phyloP scores from a whole-genome alignment of 1,140 invertebrate species.

The Brachionus manjavacas region DNA sequence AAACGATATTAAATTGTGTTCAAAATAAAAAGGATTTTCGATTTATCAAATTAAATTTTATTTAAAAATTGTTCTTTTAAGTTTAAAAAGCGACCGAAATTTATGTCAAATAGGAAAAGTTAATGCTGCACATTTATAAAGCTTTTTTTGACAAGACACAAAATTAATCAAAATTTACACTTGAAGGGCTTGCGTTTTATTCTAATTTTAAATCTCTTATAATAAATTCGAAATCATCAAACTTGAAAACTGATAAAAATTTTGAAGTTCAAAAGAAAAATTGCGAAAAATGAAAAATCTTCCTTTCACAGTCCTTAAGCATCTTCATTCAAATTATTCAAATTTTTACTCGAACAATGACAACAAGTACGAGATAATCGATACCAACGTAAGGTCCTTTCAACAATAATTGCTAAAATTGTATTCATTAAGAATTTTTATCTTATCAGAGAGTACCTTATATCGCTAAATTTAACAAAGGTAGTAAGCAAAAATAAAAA shows the following conservation, averaged over 20 bases:
- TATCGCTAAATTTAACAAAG: constrained; percentile 21
- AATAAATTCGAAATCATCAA: not conserved
- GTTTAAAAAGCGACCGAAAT: not conserved
- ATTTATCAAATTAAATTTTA: too few species aligned
- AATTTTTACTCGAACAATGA: constrained; percentile 32
- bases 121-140: not conserved
- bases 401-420: not conserved
- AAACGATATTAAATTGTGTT: too few species aligned
- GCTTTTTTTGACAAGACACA: not conserved
- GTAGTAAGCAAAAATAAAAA: not conserved
- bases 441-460: constrained; percentile 41
- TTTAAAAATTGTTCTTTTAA: not conserved
- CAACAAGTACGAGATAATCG: constrained; percentile 35
- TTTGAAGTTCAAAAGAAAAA: not conserved
- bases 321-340: constrained; percentile 2
- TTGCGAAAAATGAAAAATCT: not conserved
- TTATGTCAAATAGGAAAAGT: not conserved
- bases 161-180: not conserved
- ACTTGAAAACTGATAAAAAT: not conserved
- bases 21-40: too few species aligned
- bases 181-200: not conserved
- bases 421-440: not conserved
- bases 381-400: constrained; percentile 7
- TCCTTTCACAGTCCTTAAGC: constrained; percentile 1
- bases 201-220: not conserved